Conservation (phyloP, 1,140 invertebrate genomes). For the Calycopis cecrops region DNA sequence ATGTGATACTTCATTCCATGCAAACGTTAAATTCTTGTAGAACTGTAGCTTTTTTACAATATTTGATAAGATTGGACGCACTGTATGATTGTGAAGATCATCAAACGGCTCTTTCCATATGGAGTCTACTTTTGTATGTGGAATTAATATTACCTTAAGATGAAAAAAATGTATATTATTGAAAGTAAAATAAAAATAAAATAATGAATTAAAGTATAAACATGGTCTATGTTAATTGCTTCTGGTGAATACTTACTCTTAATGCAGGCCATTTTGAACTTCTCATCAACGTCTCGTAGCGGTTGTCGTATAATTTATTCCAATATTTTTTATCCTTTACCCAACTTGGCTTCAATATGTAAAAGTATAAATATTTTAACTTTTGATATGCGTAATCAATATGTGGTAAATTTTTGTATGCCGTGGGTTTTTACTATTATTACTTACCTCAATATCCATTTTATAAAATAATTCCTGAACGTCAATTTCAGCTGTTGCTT, state of each 20-base stretch:
- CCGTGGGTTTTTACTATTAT: too few species aligned
- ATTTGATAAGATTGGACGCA: conserved; percentile 70
- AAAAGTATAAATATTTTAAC: not conserved
- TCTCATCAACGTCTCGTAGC: conserved; percentile 59
- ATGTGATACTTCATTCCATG: conserved; percentile 95
- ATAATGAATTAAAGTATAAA: too few species aligned
- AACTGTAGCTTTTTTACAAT: conserved; percentile 88
- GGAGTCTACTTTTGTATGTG: conserved; percentile 42
- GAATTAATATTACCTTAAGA: conserved; percentile 50
- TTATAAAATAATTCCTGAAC: conserved; percentile 40
- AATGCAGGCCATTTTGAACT: conserved; percentile 55
- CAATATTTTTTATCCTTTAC: conserved; percentile 41
- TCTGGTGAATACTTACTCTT: conserved; percentile 49
- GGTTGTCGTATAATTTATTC: conserved; percentile 51
- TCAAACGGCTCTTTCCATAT: conserved; percentile 55
- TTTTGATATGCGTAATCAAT: not conserved
- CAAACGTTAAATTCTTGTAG: conserved; percentile 89
- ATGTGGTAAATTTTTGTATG: not conserved
- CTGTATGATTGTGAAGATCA: conserved; percentile 41
- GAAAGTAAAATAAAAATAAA: not conserved
- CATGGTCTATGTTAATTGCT: too few species aligned
- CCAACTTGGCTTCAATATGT: conserved; percentile 47
- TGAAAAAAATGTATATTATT: conserved; percentile 4
- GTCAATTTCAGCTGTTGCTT: conserved; percentile 43
- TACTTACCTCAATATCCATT: conserved; percentile 49